Evolutionary conservation across 2,113 vertebrate species (phyloP), one percentile per base, ranked within the genome.

Genomic region (Oryctolagus cuniculus): DNA sequence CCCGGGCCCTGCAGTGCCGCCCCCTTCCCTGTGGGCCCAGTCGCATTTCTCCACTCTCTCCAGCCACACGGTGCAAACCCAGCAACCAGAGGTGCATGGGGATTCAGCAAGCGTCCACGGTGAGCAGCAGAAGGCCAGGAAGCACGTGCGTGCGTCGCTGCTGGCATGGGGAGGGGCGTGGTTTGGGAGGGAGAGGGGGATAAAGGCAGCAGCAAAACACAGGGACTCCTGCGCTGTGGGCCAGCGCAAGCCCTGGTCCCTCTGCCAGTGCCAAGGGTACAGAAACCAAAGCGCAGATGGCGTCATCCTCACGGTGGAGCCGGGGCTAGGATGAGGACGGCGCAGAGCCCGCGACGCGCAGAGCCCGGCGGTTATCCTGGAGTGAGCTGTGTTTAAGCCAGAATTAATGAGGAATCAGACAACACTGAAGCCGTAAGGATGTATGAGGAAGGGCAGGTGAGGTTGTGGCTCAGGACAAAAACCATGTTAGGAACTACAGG

Each of bases 41-140:
- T 77, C n/a, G 19, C 53, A 16, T 80, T 44, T 84, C 55, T 63
- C 61, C 10, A 27, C 10, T 79, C 3, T 93, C 21, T 80, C 64
- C 74, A 74, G n/a, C 29, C 22, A 61, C 11, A 77, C 12, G 38
- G 4, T 73, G 64, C 38, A 93, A 92, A 38, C 67, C 49, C 10
- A 77, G 49, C 77, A 44, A 69, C 34, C 36, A 94, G 24, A 93
- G 21, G 83, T 70, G 75, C 36, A 5, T 19, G 0, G 27, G 31
- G 53, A 66, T 38, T 89, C 70, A 63, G 31, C 90, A 93, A 79
- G n/a, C 27, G 92, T 19, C 93, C 27, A 84, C 5, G 74, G 66
- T 87, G 49, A 24, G 36, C 89, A 44, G 44, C 44, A 44, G 44
- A 44, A 44, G 44, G 44, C 44, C 44, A 44, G 44, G 44, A 44